phyloP scores from a whole-genome alignment of 1,140 invertebrate genomes.

The Coenobita brevimanus region DNA sequence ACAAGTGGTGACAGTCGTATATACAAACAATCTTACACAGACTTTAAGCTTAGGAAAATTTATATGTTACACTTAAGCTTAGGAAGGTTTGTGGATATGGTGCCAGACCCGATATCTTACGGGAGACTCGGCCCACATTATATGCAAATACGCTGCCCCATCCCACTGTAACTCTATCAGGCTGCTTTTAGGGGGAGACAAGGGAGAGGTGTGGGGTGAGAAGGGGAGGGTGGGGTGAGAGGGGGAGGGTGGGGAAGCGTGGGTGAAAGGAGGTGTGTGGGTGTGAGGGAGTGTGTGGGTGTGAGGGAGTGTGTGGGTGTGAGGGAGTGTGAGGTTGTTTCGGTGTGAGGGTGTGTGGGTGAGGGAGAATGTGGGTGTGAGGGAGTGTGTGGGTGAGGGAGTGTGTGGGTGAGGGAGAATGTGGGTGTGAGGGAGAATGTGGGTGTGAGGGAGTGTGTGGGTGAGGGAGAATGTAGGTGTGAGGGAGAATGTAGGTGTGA shows the following conservation, averaged over 20 bases:
- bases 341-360: background rate
- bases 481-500: background rate
- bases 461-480: background rate
- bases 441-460: background rate
- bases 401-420: background rate
- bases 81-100: too few species aligned
- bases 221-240: background rate
- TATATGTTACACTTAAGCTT: too few species aligned
- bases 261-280: background rate
- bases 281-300: background rate
- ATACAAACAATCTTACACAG: too few species aligned
- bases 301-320: background rate
- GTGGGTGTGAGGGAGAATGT: background rate
- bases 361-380: background rate
- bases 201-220: background rate
- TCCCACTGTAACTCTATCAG: conserved; percentile 32
- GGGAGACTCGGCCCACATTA: conserved; percentile 26
- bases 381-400: background rate
- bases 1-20: too few species aligned
- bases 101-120: conserved; percentile 5
- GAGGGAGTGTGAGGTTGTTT: too few species aligned
- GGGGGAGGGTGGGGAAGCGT: background rate
- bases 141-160: conserved; percentile 23
- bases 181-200: background rate
- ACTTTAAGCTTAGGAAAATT: too few species aligned